A percentile compares a stretch with the other conserved stretches of the same genome.
Conservation (phyloP, 2,888 invertebrate species). For the Napeogenes sylphis region DNA sequence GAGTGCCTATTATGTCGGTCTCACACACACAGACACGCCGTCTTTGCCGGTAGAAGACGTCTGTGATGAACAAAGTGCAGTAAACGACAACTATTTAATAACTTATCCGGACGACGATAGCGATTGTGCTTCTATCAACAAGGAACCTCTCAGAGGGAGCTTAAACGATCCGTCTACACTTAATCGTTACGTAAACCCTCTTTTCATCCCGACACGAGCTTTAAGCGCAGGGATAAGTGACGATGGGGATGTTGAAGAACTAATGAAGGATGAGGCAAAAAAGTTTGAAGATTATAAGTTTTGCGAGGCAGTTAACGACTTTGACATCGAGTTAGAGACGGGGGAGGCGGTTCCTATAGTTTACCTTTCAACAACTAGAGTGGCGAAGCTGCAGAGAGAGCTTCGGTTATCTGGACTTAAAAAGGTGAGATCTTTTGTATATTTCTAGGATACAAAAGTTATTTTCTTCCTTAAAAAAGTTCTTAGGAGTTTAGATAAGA, state of each 20-base stretch:
- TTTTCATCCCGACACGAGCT: constrained; percentile 61
- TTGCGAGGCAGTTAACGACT: constrained; percentile 68
- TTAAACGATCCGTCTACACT: constrained; percentile 42
- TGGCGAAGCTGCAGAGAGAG: constrained; percentile 74
- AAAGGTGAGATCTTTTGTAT: constrained; percentile 61
- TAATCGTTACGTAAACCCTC: constrained; percentile 62
- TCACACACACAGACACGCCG: constrained; percentile 41
- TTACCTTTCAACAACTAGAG: constrained; percentile 72
- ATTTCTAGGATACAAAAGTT: constrained; percentile 1
- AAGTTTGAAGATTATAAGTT: constrained; percentile 69
- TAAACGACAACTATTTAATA: constrained; percentile 56
- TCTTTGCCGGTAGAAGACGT: constrained; percentile 47
- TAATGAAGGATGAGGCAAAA: constrained; percentile 64
- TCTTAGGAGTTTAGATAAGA: not conserved
- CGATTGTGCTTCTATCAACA: constrained; percentile 37
- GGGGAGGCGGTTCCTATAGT: constrained; percentile 67
- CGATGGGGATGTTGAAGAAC: constrained; percentile 50
- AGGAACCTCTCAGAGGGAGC: constrained; percentile 40
- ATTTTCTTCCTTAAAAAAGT: constrained; percentile 3
- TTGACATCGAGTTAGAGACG: constrained; percentile 66
- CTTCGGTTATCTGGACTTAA: constrained; percentile 76
- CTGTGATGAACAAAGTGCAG: constrained; percentile 42
- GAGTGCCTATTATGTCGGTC: constrained; percentile 50
- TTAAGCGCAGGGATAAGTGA: constrained; percentile 60
- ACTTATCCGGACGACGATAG: constrained; percentile 55